Conservation (phyloP, 2,797 vertebrate species). For the Enteromius mattozi region DNA sequence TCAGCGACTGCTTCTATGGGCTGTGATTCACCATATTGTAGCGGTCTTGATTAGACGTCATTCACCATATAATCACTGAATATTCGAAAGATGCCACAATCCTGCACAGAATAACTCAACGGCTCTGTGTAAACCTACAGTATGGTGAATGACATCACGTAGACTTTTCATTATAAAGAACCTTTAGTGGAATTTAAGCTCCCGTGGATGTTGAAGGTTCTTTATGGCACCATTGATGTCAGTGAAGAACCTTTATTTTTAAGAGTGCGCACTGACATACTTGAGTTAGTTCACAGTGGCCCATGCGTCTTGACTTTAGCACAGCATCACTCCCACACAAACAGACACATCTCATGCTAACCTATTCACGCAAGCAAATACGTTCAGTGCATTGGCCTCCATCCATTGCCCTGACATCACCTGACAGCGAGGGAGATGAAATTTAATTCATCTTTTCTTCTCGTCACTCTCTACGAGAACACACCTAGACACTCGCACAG, state of each 20-base stretch:
- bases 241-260: background rate
- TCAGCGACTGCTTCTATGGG: too few relatives aligned
- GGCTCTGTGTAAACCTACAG: too few relatives aligned
- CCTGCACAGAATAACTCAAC: too few relatives aligned
- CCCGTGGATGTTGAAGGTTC: background rate
- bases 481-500: background rate
- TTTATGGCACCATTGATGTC: background rate
- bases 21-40: too few relatives aligned
- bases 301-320: background rate
- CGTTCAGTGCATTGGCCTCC: slow-evolving; percentile 51
- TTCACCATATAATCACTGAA: too few relatives aligned
- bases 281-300: background rate
- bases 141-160: too few relatives aligned
- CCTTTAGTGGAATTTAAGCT: background rate
- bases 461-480: slow-evolving; percentile 21
- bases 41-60: too few relatives aligned
- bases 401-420: slow-evolving; percentile 43
- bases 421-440: slow-evolving; percentile 40
- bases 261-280: background rate
- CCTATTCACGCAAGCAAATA: slow-evolving; percentile 50
- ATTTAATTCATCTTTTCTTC: slow-evolving; percentile 48
- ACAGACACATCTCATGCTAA: background rate
- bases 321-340: slow-evolving; percentile 1
- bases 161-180: background rate
- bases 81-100: too few relatives aligned